A percentile compares a stretch with the other conserved stretches of the same genome.
Evolutionary conservation across 2,797 vertebrate species (phyloP).

Genomic region (Catharus ustulatus): DNA sequence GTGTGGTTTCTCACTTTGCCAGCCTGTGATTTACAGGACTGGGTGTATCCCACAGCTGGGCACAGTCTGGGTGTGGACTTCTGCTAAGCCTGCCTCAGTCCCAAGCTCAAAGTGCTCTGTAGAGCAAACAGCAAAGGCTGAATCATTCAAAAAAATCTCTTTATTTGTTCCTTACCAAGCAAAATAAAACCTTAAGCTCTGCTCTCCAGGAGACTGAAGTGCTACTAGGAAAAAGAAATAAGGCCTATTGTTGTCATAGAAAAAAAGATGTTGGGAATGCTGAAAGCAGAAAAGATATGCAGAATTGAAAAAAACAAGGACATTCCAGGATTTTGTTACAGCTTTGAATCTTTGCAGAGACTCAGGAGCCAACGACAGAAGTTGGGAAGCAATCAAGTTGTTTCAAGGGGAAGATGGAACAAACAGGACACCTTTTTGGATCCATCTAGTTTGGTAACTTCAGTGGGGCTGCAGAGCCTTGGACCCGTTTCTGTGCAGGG

Average conservation of each 20-base stretch:
- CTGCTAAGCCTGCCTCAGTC: background rate
- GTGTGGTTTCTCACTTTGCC: background rate
- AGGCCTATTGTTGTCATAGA: background rate
- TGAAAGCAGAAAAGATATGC: background rate
- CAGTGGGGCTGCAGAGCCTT: background rate
- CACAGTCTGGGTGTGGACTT: background rate
- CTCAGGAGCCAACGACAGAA: background rate
- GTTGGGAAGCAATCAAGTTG: background rate
- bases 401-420: background rate
- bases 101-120: background rate
- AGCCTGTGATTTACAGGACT: background rate
- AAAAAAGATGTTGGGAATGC: background rate
- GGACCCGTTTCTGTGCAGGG: fast-evolving
- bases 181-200: conserved; percentile 6
- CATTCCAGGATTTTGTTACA: background rate
- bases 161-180: background rate
- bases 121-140: background rate
- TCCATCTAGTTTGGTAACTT: background rate
- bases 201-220: background rate
- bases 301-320: background rate
- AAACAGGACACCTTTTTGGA: fast-evolving
- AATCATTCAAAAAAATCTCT: background rate
- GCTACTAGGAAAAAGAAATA: background rate
- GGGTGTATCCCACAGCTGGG: background rate
- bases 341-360: background rate